Evolutionary conservation across 2,113 vertebrate species (phyloP).

Genomic region (Hydropotes inermis): DNA sequence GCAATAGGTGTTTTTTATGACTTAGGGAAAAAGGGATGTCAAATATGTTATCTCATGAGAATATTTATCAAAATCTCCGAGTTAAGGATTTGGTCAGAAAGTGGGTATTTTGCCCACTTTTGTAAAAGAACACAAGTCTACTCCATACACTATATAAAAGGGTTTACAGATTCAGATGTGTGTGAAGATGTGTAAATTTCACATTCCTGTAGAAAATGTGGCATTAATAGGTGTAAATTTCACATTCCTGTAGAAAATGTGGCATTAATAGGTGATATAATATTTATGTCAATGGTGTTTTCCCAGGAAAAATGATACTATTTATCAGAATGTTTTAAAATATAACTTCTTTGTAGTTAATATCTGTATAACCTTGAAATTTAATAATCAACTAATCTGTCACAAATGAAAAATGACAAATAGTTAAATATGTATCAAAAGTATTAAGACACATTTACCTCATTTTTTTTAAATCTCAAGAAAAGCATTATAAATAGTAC

Average conservation of each 20-base stretch:
- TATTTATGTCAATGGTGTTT: not conserved
- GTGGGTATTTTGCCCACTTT: not conserved
- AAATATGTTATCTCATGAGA: not conserved
- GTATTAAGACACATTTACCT: not conserved
- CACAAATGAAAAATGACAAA: not conserved
- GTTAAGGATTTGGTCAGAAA: not conserved
- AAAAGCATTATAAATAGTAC: not conserved
- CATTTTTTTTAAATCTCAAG: not conserved
- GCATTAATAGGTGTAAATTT: not conserved
- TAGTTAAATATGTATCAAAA: not conserved
- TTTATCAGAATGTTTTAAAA: not conserved
- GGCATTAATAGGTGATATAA: not conserved
- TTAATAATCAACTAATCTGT: not conserved
- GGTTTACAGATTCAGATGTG: not conserved
- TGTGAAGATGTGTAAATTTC: not conserved
- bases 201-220: not conserved
- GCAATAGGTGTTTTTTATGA: not conserved
- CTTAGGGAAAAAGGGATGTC: not conserved
- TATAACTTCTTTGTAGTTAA: not conserved
- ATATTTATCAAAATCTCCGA: not conserved
- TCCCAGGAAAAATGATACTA: not conserved
- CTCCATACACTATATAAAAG: not conserved
- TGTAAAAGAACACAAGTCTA: not conserved
- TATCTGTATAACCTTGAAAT: not conserved
- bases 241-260: not conserved